phyloP scores from a whole-genome alignment of 2,797 vertebrate species.

The Spondyliosoma cantharus region DNA sequence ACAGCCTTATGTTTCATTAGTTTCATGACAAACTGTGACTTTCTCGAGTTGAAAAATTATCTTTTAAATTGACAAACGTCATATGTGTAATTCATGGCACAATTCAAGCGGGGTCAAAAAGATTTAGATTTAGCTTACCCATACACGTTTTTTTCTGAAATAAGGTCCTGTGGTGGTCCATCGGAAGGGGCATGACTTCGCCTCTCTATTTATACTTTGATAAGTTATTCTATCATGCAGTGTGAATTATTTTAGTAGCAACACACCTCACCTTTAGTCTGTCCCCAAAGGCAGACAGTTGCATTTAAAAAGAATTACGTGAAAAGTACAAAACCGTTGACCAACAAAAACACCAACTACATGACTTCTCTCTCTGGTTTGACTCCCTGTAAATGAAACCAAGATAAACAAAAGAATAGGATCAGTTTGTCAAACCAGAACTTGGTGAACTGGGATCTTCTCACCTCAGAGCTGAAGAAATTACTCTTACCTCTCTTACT shows the following conservation, averaged over 20 bases:
- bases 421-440: conserved; percentile 14
- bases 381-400: conserved; percentile 21
- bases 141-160: too few species aligned
- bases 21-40: too few species aligned
- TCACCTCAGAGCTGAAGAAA: conserved; percentile 39
- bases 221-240: background rate
- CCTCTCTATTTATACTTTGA: background rate
- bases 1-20: too few species aligned
- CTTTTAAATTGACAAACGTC: too few species aligned
- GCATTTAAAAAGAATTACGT: background rate
- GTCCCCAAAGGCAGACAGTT: conserved; percentile 3
- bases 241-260: background rate
- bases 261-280: background rate
- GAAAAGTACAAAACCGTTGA: conserved; percentile 14
- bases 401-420: background rate
- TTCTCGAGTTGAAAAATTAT: too few species aligned
- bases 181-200: too few species aligned
- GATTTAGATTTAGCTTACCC: too few species aligned
- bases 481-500: conserved; percentile 8
- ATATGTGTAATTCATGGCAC: too few species aligned
- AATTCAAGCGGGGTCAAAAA: too few species aligned
- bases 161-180: too few species aligned
- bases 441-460: conserved; percentile 20
- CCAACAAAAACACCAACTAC: background rate
- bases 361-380: conserved; percentile 34